A percentile compares a stretch with the other conserved stretches of the same genome.
phyloP scores from a whole-genome alignment of 2,113 vertebrate genomes.

The Crotalus tigris region DNA sequence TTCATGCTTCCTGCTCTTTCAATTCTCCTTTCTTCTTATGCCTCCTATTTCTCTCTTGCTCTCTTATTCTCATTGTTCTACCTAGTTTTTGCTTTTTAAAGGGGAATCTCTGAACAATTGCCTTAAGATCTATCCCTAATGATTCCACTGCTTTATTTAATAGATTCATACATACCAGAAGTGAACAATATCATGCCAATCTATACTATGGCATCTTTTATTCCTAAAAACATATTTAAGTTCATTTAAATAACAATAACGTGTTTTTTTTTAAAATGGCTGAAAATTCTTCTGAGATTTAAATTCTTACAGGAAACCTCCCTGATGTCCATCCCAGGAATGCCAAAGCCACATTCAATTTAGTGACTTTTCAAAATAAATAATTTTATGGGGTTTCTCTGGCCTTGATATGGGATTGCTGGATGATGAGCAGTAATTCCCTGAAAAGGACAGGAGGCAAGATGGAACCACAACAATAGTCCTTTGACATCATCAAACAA shows the following conservation, averaged over 20 bases:
- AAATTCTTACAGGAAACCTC: no score
- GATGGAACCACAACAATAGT: not conserved
- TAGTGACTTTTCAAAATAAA: no score
- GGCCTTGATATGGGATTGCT: no score
- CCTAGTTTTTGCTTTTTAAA: not conserved
- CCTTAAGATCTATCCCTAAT: not conserved
- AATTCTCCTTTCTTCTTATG: not conserved
- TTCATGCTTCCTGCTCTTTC: not conserved
- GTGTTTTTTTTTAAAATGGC: no score
- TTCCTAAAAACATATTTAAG: not conserved
- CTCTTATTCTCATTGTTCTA: not conserved
- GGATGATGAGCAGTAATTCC: no score
- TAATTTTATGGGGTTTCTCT: no score
- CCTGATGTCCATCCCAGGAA: no score
- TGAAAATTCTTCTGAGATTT: no score
- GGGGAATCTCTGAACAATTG: not conserved
- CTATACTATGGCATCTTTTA: not conserved
- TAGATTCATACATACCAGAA: not conserved
- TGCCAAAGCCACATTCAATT: no score
- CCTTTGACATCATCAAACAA: not conserved
- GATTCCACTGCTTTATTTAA: not conserved
- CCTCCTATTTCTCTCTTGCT: not conserved
- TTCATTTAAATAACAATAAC: not conserved
- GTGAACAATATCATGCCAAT: not conserved
- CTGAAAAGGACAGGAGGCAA: not conserved